Conservation (phyloP, 2,113 vertebrate genomes). For the Periophthalmodon schlosseri region DNA sequence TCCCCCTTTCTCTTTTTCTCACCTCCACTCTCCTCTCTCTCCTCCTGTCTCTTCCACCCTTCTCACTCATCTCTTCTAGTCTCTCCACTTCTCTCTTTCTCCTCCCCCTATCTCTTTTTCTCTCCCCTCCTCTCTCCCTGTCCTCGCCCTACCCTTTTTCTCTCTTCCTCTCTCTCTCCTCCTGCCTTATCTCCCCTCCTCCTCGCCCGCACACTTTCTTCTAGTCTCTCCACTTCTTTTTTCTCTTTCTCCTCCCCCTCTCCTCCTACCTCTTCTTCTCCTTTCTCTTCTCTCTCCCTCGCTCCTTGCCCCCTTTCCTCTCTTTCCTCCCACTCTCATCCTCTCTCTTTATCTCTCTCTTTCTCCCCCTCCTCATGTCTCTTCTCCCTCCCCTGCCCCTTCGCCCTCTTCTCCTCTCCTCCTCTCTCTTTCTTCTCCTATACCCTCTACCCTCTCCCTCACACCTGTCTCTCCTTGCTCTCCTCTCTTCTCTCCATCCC, state of each 20-base stretch:
- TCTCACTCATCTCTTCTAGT: too few relatives aligned
- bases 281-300: fast-evolving
- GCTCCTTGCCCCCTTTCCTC: neutral
- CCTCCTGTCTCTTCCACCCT: neutral
- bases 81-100: neutral
- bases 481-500: neutral
- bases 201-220: neutral
- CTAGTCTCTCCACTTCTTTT: neutral
- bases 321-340: too few relatives aligned
- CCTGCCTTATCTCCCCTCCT: too few relatives aligned
- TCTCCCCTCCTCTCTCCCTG: neutral
- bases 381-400: too few relatives aligned
- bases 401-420: too few relatives aligned
- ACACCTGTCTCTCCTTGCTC: too few relatives aligned
- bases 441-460: too few relatives aligned
- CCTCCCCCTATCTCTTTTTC: neutral
- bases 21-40: neutral
- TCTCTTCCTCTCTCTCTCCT: neutral
- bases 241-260: neutral
- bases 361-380: neutral
- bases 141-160: too few relatives aligned
- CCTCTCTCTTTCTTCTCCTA: too few relatives aligned
- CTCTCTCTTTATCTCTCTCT: neutral
- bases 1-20: neutral
- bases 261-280: neutral